A percentile compares a stretch with the other conserved stretches of the same genome.
Evolutionary conservation across 2,113 vertebrate species (phyloP).

Genomic region (Psophia crepitans): DNA sequence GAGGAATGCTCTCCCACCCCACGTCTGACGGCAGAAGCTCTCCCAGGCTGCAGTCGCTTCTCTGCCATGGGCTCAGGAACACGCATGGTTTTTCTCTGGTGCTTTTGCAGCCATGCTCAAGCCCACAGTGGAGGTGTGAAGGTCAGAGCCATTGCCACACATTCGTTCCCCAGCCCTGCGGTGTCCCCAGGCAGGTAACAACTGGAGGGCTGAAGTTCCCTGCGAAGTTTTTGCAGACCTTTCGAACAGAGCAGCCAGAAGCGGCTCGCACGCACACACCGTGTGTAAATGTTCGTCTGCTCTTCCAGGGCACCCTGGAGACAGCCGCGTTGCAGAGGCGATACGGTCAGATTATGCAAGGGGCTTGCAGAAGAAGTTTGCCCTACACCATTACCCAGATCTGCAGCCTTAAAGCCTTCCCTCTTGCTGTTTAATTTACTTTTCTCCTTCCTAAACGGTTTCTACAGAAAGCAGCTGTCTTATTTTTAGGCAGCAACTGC

Average conservation of each 20-base stretch:
- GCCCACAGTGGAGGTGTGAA: not conserved
- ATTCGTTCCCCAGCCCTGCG: not conserved
- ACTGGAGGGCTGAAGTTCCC: not conserved
- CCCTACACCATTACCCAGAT: not conserved
- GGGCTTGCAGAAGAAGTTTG: not conserved
- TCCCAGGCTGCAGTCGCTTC: not conserved
- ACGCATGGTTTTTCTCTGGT: rapidly evolving
- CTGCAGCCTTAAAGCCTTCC: not conserved
- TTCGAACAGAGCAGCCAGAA: not conserved
- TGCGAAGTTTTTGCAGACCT: not conserved
- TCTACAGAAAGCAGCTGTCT: not conserved
- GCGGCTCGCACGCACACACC: not conserved
- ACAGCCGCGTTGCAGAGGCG: not conserved
- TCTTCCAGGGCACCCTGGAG: not conserved
- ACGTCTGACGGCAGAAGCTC: not conserved
- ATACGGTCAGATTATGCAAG: not conserved
- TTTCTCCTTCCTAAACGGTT: not conserved
- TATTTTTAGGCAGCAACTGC: not conserved
- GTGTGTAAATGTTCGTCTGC: not conserved
- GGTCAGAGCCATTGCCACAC: not conserved
- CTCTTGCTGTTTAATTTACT: not conserved
- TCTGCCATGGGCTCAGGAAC: not conserved
- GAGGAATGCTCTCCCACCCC: not conserved
- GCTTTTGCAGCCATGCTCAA: not conserved
- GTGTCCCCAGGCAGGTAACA: rapidly evolving